Evolutionary conservation across 1,140 invertebrate genomes (phyloP), one percentile per base, ranked within the genome.

Genomic region (Araneus ventricosus): DNA sequence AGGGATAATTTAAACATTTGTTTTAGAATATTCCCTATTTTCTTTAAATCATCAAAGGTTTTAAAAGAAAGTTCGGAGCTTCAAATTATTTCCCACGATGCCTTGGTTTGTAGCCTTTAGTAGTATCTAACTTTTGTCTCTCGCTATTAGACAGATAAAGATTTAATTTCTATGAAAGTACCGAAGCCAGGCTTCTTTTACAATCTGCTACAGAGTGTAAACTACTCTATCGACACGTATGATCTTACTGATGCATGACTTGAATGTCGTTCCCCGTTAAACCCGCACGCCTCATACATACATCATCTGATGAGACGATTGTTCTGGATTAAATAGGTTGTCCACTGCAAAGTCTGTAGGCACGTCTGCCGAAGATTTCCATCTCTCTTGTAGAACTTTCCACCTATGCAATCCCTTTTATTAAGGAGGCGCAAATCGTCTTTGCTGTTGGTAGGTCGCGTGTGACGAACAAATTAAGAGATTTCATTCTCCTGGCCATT

Each of bases 251-350:
- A 75, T 75, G 70, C 27, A 34, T 75, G 22, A 37, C 70, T 20
- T 37, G 30, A 34, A 75, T 75, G 70, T 75, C 70, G 20, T 75
- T 75, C 70, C 0, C 70, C 70, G 34, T 75, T 75, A 75, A 34
- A 75, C 14, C 70, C 30, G 34, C 70, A 75, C 70, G 30, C 20
- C 70, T 34, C 20, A 2, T 67, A 67, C 63, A 67, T 67, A 24
- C 63, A 67, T 75, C 70, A 75, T 75, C 20, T 22, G 34, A 75
- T 20, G 30, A 37, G 30, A 22, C 70, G 70, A 75, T 75, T 75
- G 70, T 75, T 75, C 70, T 75, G 34, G 70, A 75, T 75, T 75
- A 75, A 75, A 75, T 37, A 34, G 70, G 27, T 75, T 22, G 63
- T 20, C 59, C 22, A 63, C 59, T 63, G 8, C 59, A 24, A 24